Base-by-base conservation (phyloP, 1,140 invertebrate genomes). In the Bradynema listronoti region DNA sequence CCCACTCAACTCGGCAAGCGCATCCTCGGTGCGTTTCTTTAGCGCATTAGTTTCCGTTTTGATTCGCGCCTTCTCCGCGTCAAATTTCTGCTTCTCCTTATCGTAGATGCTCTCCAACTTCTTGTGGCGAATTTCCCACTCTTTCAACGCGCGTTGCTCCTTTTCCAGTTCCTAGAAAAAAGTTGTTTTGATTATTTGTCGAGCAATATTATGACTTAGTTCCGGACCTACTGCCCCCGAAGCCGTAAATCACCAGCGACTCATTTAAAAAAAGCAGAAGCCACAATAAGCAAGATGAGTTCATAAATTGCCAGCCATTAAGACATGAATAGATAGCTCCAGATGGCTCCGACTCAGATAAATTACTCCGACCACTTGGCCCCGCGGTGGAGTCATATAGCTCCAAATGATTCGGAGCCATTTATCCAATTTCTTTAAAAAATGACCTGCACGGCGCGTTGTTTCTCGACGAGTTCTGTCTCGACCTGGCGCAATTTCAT, bases 21-120 rank as follows among this genome's bases (percentile, higher is more conserved):
- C 69, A 42, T 75, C 74, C 25, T 77, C 76, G 1, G 58, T 61
- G 14, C 67, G 50, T 47, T 77, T 78, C 56, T 73, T 78, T 52
- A 78, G 49, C 24, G 57, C 32, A 19, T 64, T 34, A 2, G 68
- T 42, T 46, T 77, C 75, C 7, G 65, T 60, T 29, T 77, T 78
- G 24, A 72, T 54, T 43, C 68, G 54, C 11, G 42, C 51, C 33
- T 69, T 49, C 16, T 77, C 74, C 14, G 56, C 52, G 46, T 77
- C 69, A 49, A 65, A 69, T 56, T 77, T 75, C 24, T 63, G 52
- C 39, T 75, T 74, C 50, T 77, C 77, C n/a, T 65, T 39, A n/a
- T 78, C 68, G 47, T 66, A 78, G 6, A 75, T 45, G 19, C 33
- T 52, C 41, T 77, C 74, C 58, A 77, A 46, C 39, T 71, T 78